Conservation (phyloP, 2,797 vertebrate species). For the Allobates femoralis region DNA sequence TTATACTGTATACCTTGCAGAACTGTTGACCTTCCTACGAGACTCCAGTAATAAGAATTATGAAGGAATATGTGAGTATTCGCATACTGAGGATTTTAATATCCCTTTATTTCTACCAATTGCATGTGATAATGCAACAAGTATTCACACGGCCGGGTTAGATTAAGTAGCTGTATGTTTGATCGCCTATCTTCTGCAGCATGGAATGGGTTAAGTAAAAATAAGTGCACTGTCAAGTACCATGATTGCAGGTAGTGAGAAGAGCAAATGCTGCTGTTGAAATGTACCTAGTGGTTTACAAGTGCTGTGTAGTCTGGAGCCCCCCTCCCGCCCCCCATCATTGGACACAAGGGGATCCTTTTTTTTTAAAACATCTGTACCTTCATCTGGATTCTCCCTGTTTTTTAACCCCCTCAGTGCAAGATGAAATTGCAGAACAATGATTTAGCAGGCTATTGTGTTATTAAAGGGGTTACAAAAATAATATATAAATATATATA, state of each 20-base stretch:
- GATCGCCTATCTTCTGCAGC: neutral
- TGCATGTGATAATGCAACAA: neutral
- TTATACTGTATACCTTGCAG: neutral
- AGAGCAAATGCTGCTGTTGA: slow-evolving; percentile 90
- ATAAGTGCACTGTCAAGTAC: slow-evolving; percentile 82
- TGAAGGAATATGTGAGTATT: neutral
- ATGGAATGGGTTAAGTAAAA: slow-evolving; percentile 68
- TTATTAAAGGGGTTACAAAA: slow-evolving; percentile 46
- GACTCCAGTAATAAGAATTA: neutral
- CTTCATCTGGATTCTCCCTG: slow-evolving; percentile 10
- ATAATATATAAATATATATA: slow-evolving; percentile 33
- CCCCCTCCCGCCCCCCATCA: slow-evolving; percentile 62
- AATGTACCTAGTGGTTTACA: slow-evolving; percentile 86
- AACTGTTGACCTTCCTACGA: neutral
- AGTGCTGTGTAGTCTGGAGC: slow-evolving; percentile 84
- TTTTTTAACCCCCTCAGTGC: slow-evolving; percentile 63
- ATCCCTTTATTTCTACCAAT: neutral
- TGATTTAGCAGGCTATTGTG: slow-evolving; percentile 29
- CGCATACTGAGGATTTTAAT: neutral
- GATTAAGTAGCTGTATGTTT: slow-evolving; percentile 1
- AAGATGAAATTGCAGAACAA: slow-evolving; percentile 33
- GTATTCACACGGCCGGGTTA: neutral
- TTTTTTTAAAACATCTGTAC: neutral
- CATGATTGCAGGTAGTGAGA: slow-evolving; percentile 91
- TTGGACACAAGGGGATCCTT: slow-evolving; percentile 37